Conservation (phyloP, 2,797 vertebrate species). For the Anguilla anguilla region DNA sequence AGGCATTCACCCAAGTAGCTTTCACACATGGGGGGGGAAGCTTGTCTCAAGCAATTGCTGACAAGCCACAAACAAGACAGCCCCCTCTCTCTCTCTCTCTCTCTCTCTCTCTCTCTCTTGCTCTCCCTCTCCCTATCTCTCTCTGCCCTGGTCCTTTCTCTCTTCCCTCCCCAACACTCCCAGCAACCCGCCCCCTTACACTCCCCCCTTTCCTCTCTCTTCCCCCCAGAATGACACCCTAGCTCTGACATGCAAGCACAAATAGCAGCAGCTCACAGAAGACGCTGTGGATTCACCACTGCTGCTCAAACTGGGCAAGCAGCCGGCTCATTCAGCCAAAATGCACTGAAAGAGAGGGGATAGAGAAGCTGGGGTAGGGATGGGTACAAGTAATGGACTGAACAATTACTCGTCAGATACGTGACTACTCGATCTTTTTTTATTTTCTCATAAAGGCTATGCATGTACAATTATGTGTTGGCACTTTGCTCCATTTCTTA, state of each 20-base stretch:
- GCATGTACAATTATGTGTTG: no score
- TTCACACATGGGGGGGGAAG: constrained; percentile 84
- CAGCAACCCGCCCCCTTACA: constrained; percentile 56
- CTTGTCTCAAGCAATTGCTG: constrained; percentile 88
- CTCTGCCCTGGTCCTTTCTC: constrained; percentile 6
- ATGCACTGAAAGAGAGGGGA: constrained; percentile 37
- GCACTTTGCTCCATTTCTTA: no score
- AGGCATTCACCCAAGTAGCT: constrained; percentile 88
- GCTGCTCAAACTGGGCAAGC: constrained; percentile 28
- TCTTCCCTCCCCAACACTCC: not conserved
- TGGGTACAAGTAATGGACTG: no score
- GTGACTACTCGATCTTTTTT: no score
- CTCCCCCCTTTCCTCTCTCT: constrained; percentile 19
- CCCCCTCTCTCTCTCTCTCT: constrained; percentile 50
- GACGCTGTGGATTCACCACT: constrained; percentile 29
- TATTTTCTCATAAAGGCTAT: no score
- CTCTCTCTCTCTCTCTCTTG: constrained; percentile 27
- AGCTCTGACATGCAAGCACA: constrained; percentile 41
- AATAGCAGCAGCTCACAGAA: constrained; percentile 20
- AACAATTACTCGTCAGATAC: no score
- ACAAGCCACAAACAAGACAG: constrained; percentile 89
- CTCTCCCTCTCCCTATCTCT: constrained; percentile 27
- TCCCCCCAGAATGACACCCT: constrained; percentile 42
- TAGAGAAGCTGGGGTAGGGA: constrained; percentile 24
- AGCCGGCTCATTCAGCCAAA: constrained; percentile 31